Percentiles rank a stretch among this genome's conserved stretches.
Conservation (phyloP, 2,113 vertebrate genomes). For the Syngnathus typhle region DNA sequence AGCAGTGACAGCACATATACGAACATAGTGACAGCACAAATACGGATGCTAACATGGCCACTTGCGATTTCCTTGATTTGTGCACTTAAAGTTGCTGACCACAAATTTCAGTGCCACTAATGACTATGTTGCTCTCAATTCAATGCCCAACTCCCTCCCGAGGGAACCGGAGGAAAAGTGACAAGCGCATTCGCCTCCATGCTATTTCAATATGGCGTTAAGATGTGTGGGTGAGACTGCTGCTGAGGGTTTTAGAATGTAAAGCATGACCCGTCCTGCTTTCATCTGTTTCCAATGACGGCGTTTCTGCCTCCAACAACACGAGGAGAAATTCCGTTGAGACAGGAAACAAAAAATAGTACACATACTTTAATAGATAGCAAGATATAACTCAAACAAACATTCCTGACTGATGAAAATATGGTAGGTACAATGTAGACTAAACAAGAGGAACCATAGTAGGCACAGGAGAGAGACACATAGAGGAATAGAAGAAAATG, state of each 20-base stretch:
- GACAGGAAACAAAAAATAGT: conserved; percentile 18
- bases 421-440: conserved; percentile 18
- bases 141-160: conserved; percentile 41
- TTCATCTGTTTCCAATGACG: conserved; percentile 64
- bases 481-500: conserved; percentile 42
- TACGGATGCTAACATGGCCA: conserved; percentile 11
- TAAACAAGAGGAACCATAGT: conserved; percentile 17
- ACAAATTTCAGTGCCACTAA: conserved; percentile 27
- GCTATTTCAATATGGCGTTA: conserved; percentile 66
- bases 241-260: conserved; percentile 58
- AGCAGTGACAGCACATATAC: conserved; percentile 12
- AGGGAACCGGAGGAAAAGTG: conserved; percentile 45
- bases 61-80: conserved; percentile 13
- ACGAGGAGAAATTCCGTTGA: conserved; percentile 21
- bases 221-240: conserved; percentile 66
- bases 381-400: conserved; percentile 13
- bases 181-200: conserved; percentile 58
- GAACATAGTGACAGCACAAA: conserved; percentile 21
- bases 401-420: conserved; percentile 3
- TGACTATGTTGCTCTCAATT: conserved; percentile 45
- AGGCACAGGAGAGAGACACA: conserved; percentile 16
- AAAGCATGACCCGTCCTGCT: conserved; percentile 61
- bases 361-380: conserved; percentile 7
- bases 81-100: conserved; percentile 13
- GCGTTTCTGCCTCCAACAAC: conserved; percentile 31